Conservation (phyloP, 2,888 invertebrate species). For the Harmothoe impar region DNA sequence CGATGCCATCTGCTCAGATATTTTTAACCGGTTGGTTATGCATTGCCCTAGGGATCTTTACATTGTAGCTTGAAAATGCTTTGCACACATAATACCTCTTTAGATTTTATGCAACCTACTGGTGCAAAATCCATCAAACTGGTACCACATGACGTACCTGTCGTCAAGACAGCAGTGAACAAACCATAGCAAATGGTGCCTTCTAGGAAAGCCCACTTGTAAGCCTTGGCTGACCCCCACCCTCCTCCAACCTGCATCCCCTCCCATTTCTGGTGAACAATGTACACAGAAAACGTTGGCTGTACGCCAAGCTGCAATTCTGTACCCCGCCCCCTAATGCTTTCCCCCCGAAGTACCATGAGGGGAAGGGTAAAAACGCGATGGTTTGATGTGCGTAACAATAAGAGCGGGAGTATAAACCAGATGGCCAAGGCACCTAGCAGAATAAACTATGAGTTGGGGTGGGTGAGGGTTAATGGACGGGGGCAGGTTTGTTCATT, state of each 20-base stretch:
- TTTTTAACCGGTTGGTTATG: background rate
- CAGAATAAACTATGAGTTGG: background rate
- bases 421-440: slow-evolving; percentile 9
- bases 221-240: too few species aligned
- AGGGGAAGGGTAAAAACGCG: background rate
- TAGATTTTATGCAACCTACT: too few species aligned
- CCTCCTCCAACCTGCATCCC: too few species aligned
- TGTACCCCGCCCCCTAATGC: background rate
- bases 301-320: slow-evolving; percentile 13
- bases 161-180: too few species aligned
- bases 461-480: too few species aligned
- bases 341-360: background rate
- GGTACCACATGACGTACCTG: too few species aligned
- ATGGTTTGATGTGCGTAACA: slow-evolving; percentile 10
- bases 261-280: slow-evolving; percentile 7
- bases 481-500: background rate
- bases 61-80: too few species aligned
- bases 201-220: too few species aligned
- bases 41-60: too few species aligned
- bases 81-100: too few species aligned
- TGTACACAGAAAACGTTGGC: background rate
- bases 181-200: too few species aligned
- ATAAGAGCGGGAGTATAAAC: background rate
- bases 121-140: too few species aligned
- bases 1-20: slow-evolving; percentile 2